Base-by-base conservation (phyloP, 2,888 invertebrate species). In the Dynastes grantii region DNA sequence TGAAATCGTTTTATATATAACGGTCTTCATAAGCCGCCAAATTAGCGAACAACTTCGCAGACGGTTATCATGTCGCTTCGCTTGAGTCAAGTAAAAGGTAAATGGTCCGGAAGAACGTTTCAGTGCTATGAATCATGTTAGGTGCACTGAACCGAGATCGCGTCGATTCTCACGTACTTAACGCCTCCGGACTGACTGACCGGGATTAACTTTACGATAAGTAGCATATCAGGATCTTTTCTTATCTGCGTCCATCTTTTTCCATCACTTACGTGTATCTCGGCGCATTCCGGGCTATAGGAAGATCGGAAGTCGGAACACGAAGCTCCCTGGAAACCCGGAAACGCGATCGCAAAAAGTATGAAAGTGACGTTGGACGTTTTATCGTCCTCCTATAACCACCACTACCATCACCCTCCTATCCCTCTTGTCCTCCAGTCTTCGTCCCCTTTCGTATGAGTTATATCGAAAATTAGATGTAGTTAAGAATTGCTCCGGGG, bases 401-500 rank as follows among this genome's bases (percentile, higher is more conserved):
- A 11, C 55, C n/a, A 16, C 16, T 16, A 16, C 6, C 13, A n/a
- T 16, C 16, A 22, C 55, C 55, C 53, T n/a, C 53, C 13, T 53
- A 53, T n/a, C 13, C 55, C 55, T 58, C 16, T 22, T 58, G 22
- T 37, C 55, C n/a, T 58, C 22, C 55, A 22, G 32, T 27, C 22
- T 22, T 22, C 55, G 3, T 58, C 22, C 22, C 16, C 6, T 32
- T 29, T 27, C 27, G 49, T 75, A 79, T 79, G 77, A 80, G 79
- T 81, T 80, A 81, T 79, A 78, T 80, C 75, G 77, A 55, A 75
- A 79, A 80, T 80, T 79, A 76, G 79, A 80, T 81, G 81, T 83
- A 83, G 83, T 84, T 82, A 81, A 81, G 83, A 82, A 82, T 81
- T 81, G 82, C 82, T 81, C 81, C 81, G 79, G 81, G 80, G 82